These are phyloP conservation scores for Turnix velox DNA, from an alignment of 2,113 vertebrate species.

Conservation along the genomic window DNA sequence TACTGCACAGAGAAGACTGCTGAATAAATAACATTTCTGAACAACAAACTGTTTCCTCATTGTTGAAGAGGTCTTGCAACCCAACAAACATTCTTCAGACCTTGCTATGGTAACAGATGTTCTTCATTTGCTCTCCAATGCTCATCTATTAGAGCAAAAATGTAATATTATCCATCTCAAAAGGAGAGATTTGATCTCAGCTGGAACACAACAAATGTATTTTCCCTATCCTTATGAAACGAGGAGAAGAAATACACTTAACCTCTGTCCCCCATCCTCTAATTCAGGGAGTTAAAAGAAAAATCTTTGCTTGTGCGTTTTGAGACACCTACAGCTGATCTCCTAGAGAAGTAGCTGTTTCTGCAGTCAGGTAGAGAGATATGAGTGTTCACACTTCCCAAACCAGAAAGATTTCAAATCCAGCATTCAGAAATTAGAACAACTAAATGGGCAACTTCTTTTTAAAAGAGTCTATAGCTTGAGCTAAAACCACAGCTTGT, in stretches of 20 bases:
- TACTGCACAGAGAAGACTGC: background rate
- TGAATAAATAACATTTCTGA: background rate
- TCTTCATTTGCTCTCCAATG: background rate
- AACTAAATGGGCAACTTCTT: background rate
- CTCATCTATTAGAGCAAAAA: background rate
- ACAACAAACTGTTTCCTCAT: background rate
- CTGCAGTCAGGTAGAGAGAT: background rate
- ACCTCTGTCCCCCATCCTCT: background rate
- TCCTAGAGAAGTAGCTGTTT: background rate
- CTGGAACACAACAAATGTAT: background rate
- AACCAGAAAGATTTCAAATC: background rate
- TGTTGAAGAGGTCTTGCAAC: background rate
- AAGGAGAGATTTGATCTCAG: conserved; percentile 2
- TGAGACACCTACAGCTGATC: background rate
- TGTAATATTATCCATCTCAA: background rate
- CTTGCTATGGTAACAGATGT: background rate
- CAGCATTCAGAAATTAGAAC: background rate
- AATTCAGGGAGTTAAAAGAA: background rate
- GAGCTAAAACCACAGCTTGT: background rate
- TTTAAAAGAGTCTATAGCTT: background rate
- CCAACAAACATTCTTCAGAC: background rate
- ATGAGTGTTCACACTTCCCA: background rate
- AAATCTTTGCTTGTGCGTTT: background rate
- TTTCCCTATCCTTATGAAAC: background rate
- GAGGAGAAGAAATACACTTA: conserved; percentile 5